These are phyloP conservation scores for Marmota monax DNA, from an alignment of 2,113 vertebrate genomes.

Conservation along the genomic window DNA sequence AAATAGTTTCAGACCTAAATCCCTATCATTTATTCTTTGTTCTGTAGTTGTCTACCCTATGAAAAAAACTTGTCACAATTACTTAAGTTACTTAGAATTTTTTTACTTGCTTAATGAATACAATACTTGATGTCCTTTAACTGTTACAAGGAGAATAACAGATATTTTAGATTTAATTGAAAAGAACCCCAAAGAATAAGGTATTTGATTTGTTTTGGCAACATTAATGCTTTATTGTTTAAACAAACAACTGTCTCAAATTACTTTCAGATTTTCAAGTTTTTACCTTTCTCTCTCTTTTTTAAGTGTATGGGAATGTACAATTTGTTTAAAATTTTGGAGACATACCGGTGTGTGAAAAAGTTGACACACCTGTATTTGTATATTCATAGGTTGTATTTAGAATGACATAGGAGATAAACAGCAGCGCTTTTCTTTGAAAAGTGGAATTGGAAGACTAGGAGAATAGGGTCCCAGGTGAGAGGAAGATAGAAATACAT, in stretches of 20 bases:
- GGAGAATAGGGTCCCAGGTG: neutral
- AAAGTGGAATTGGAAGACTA: neutral
- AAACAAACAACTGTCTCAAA: neutral
- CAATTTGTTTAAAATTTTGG: slow-evolving; percentile 2
- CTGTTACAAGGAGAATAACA: neutral
- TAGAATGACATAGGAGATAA: neutral
- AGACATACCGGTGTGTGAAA: neutral
- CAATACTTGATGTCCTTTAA: slow-evolving; percentile 15
- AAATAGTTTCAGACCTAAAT: neutral
- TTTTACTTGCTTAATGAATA: neutral
- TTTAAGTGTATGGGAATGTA: neutral
- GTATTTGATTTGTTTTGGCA: slow-evolving; percentile 34
- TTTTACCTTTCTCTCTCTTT: neutral
- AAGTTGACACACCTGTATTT: neutral
- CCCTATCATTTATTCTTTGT: slow-evolving; percentile 12
- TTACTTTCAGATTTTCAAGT: slow-evolving; percentile 44
- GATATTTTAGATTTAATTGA: neutral
- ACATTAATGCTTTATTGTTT: slow-evolving; percentile 3
- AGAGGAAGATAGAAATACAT: neutral
- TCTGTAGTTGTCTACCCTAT: neutral
- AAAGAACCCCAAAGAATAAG: neutral
- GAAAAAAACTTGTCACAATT: slow-evolving; percentile 41
- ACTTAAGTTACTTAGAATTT: neutral
- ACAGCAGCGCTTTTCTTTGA: neutral
- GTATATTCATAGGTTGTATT: neutral